These are phyloP conservation scores for Streptopelia turtur DNA, from an alignment of 2,797 vertebrate species.

Conservation along the genomic window DNA sequence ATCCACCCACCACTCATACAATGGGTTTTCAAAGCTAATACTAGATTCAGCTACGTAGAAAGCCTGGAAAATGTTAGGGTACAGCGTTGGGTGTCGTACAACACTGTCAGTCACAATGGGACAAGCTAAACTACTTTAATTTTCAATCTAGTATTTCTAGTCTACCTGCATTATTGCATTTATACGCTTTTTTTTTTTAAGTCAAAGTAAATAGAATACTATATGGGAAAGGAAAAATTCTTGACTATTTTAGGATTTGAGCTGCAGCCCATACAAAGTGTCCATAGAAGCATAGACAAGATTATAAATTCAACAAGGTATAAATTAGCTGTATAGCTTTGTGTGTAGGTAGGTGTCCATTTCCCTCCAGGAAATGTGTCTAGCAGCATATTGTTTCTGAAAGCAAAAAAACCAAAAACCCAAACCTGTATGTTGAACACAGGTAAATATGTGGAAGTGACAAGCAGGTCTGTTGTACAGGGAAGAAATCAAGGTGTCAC, in stretches of 20 bases:
- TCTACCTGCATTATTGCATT: slow-evolving; percentile 85
- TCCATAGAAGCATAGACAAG: slow-evolving; percentile 77
- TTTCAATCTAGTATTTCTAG: slow-evolving; percentile 80
- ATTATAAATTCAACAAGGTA: slow-evolving; percentile 75
- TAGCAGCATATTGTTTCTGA: slow-evolving; percentile 52
- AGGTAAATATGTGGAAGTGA: slow-evolving; percentile 39
- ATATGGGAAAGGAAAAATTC: slow-evolving; percentile 76
- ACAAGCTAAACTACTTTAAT: slow-evolving; percentile 81
- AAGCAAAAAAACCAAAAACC: neutral
- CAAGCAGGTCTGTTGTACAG: slow-evolving; percentile 36
- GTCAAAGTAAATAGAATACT: slow-evolving; percentile 77
- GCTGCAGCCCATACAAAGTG: slow-evolving; percentile 78
- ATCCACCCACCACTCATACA: slow-evolving; percentile 75
- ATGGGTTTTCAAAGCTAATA: slow-evolving; percentile 78
- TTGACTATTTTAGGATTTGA: slow-evolving; percentile 77
- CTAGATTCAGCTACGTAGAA: slow-evolving; percentile 77
- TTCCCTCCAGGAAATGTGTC: slow-evolving; percentile 69
- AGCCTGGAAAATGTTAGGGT: slow-evolving; percentile 74
- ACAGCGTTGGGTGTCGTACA: slow-evolving; percentile 73
- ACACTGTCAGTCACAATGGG: slow-evolving; percentile 78
- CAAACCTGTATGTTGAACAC: slow-evolving; percentile 56
- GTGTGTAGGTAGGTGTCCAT: slow-evolving; percentile 72
- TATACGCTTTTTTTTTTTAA: slow-evolving; percentile 82
- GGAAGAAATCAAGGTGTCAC: slow-evolving; percentile 32
- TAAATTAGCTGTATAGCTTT: slow-evolving; percentile 68